Base-by-base conservation (phyloP, 2,113 vertebrate genomes). In the Hemichromis elongatus region DNA sequence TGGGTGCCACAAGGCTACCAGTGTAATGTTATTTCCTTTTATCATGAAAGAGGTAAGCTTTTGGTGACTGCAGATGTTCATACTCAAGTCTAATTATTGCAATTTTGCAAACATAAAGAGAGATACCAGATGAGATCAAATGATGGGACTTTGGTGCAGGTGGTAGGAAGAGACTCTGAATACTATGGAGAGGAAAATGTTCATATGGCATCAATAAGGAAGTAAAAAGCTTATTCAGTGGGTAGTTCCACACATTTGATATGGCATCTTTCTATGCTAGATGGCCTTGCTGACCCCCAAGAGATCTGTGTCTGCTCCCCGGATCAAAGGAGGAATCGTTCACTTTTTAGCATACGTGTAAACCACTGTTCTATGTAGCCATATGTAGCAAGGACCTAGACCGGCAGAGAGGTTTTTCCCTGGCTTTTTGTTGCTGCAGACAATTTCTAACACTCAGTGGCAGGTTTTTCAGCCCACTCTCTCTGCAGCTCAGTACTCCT, bases 1-100 rank as follows among this genome's bases (percentile, higher is more conserved):
- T 86, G 2, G 30, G 18, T 35, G 28, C 82, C 19, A n/a, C 5
- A 35, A 79, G 21, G 30, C 37, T 13, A 68, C 18, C 59, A 12
- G 81, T 83, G n/a, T 24, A 35, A 26, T 42, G 12, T 16, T 55
- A 85, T 79, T 85, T 80, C 16, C 5, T 80, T 89, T 86, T 68
- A 45, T 78, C 87, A 9, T 55, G 42, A 85, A 81, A 3, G 50
- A 86, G 55, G 37, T 30, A 16, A n/a, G 42, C 70, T 63, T 81
- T 80, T 53, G 42, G 68, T 77, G 80, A 75, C 26, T 83, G 70
- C 70, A 88, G 82, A 75, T 79, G 85, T 80, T 89, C 77, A 81
- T 24, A 61, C 42, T 86, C 35, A 82, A 54, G 47, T 79, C 14
- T 59, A 81, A 82, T 84, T 57, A 80, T 45, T 68, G 13, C 57